Conservation (phyloP, 2,113 vertebrate species). For the Silurus glanis region DNA sequence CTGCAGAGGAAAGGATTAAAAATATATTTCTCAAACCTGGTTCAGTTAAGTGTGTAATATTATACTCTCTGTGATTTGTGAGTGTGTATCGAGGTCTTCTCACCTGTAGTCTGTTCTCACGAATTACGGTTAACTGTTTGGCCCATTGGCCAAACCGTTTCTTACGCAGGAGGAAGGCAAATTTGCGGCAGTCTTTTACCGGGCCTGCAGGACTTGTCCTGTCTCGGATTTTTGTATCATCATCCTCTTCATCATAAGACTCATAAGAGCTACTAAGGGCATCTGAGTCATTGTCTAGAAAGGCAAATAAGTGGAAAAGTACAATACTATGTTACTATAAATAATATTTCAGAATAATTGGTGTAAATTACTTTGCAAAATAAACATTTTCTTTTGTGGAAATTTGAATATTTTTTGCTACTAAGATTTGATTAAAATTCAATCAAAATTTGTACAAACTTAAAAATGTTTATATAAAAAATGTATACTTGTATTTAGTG, state of each 20-base stretch:
- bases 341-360: no score
- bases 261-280: slow-evolving; percentile 96
- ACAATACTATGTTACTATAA: background rate
- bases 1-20: slow-evolving; percentile 63
- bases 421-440: no score
- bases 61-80: background rate
- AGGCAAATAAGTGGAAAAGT: background rate
- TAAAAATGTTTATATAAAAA: no score
- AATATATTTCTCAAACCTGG: background rate
- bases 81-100: background rate
- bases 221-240: slow-evolving; percentile 84
- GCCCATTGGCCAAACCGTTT: slow-evolving; percentile 97
- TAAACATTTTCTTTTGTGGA: no score
- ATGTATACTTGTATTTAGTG: no score
- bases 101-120: slow-evolving; percentile 91
- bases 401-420: no score
- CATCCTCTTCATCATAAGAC: slow-evolving; percentile 95
- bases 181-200: slow-evolving; percentile 87
- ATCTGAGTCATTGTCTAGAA: slow-evolving; percentile 93
- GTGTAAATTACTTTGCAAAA: no score
- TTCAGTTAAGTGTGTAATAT: background rate
- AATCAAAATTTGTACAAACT: no score
- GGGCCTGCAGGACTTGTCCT: slow-evolving; percentile 79
- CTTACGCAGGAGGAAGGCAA: slow-evolving; percentile 92
- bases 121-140: slow-evolving; percentile 92